phyloP scores from a whole-genome alignment of 1,140 invertebrate species.

The Bradysia coprophila region DNA sequence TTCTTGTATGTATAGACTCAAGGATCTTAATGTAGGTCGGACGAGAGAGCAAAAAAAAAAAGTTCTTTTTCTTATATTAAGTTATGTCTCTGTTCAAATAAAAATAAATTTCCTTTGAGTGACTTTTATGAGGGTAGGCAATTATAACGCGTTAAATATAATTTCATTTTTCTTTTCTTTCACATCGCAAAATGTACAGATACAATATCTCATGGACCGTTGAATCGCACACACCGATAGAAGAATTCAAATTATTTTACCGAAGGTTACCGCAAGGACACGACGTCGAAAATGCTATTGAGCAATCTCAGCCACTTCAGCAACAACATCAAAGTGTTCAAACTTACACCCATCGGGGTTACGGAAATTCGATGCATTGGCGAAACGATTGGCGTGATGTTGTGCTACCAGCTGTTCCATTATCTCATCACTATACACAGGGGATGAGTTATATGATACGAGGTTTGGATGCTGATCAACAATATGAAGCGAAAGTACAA shows the following conservation, averaged over 20 bases:
- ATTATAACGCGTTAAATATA: slow-evolving; percentile 1
- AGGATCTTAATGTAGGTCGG: no score
- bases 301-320: slow-evolving; percentile 22
- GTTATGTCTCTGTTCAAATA: neutral
- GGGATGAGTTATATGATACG: slow-evolving; percentile 37
- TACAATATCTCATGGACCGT: slow-evolving; percentile 49
- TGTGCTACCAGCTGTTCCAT: slow-evolving; percentile 30
- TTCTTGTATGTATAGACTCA: no score
- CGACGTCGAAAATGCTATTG: slow-evolving; percentile 24
- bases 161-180: neutral
- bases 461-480: slow-evolving; percentile 32
- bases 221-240: slow-evolving; percentile 39
- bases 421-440: slow-evolving; percentile 27
- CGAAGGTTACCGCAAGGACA: slow-evolving; percentile 32
- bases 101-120: neutral
- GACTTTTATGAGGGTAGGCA: slow-evolving; percentile 1
- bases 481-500: slow-evolving; percentile 41
- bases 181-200: slow-evolving; percentile 8
- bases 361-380: slow-evolving; percentile 21
- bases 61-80: neutral
- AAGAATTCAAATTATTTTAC: slow-evolving; percentile 42
- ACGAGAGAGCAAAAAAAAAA: neutral
- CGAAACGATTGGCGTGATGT: slow-evolving; percentile 38
- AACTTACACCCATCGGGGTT: slow-evolving; percentile 14
- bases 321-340: slow-evolving; percentile 21